These are phyloP conservation scores for Arenicola marina DNA, from an alignment of 2,888 invertebrate genomes.

Conservation along the genomic window DNA sequence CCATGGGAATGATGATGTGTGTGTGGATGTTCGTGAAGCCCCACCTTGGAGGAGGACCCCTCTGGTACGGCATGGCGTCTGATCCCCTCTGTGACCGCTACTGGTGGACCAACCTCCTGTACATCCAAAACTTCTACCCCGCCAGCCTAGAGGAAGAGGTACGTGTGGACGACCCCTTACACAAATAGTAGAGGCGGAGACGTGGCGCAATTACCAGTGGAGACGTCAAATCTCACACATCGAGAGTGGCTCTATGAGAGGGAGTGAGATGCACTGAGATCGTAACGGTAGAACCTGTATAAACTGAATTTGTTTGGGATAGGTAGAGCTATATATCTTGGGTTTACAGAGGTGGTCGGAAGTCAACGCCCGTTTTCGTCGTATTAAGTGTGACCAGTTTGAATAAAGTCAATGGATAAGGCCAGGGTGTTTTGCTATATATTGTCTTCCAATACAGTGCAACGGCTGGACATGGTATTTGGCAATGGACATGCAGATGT, in stretches of 20 bases:
- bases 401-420: not conserved
- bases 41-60: slow-evolving; percentile 9
- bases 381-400: too few relatives aligned
- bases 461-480: slow-evolving; percentile 46
- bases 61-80: slow-evolving; percentile 8
- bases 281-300: too few relatives aligned
- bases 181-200: too few relatives aligned
- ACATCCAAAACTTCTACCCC: slow-evolving; percentile 22
- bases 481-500: slow-evolving; percentile 55
- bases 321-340: too few relatives aligned
- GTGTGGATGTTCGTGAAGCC: slow-evolving; percentile 13
- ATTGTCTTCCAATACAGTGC: slow-evolving; percentile 39
- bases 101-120: slow-evolving; percentile 21
- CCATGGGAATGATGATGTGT: slow-evolving; percentile 7
- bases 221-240: too few relatives aligned
- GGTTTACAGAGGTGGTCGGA: too few relatives aligned
- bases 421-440: not conserved
- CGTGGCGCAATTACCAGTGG: too few relatives aligned
- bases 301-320: too few relatives aligned
- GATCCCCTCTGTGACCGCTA: slow-evolving; percentile 6
- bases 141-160: slow-evolving; percentile 1
- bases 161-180: too few relatives aligned
- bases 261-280: too few relatives aligned
- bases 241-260: too few relatives aligned
- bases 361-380: too few relatives aligned